Base-by-base conservation (phyloP, 2,888 invertebrate species). In the Herminia tarsipennalis region DNA sequence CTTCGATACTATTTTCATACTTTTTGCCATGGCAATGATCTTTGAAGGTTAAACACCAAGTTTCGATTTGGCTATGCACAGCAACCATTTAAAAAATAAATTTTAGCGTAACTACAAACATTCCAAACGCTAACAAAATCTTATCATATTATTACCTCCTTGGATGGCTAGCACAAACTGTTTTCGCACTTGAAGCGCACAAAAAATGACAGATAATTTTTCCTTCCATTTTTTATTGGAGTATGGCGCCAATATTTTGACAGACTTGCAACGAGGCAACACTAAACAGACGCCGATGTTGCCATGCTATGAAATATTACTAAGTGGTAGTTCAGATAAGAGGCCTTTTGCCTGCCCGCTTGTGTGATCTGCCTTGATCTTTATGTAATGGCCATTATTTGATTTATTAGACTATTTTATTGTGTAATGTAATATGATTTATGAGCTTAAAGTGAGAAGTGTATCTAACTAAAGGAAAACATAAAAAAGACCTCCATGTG, bases 321-420 rank as follows among this genome's bases (percentile, higher is more conserved):
- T 85, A 86, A 86, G 86, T 84, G 86, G 81, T 71, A 67, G 73
- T 73, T 61, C 49, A 80, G 86, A 85, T 86, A 87, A 83, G 73
- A 66, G 66, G 66, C 74, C 74, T 75, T 77, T 78, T 71, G 64
- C 60, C 49, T 64, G 56, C 65, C 63, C 66, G 73, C 63, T 48
- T 44, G 40, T 54, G 43, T 51, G 56, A 40, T 45, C 51, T 62
- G 53, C 56, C 64, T 60, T 63, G 62, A 64, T 56, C 56, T 60
- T 55, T 53, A 50, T 40, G 50, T 64, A 70, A 67, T 64, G 48
- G 61, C 50, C 44, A 56, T 58, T 47, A 62, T 54, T 54, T 65
- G 71, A 68, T 68, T 68, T 68, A 68, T 68, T 56, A 25, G 34
- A 48, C 36, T 44, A 55, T 55, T n/a, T n/a, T 57, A 61, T 62